phyloP scores from a whole-genome alignment of 2,797 vertebrate genomes.

The Mallotus villosus region DNA sequence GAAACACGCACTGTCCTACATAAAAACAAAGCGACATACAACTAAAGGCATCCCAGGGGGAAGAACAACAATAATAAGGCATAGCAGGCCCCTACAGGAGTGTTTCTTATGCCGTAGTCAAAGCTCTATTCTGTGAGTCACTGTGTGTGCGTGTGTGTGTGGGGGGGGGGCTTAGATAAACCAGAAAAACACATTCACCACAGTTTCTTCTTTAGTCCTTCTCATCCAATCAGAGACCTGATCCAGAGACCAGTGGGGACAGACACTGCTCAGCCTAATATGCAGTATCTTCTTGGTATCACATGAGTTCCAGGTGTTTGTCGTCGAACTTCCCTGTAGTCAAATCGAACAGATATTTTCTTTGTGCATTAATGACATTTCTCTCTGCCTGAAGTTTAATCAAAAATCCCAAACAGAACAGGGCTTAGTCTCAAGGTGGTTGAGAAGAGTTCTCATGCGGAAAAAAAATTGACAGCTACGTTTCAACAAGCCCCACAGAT shows the following conservation, averaged over 20 bases:
- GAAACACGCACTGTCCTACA: conserved; percentile 64
- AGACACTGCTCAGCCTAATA: not conserved
- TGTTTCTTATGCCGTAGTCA: conserved; percentile 34
- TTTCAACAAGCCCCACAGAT: not conserved
- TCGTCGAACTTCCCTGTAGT: no score
- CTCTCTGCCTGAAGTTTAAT: no score
- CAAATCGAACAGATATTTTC: no score
- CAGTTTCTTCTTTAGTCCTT: conserved; percentile 1
- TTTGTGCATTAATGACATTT: no score
- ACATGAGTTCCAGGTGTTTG: no score
- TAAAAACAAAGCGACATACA: conserved; percentile 50
- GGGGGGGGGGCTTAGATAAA: conserved; percentile 23
- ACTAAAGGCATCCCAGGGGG: conserved; percentile 54
- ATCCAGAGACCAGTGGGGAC: not conserved
- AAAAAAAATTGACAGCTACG: not conserved
- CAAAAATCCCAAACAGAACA: not conserved
- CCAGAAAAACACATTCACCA: conserved; percentile 10
- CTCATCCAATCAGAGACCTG: conserved; percentile 2
- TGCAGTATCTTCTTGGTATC: no score
- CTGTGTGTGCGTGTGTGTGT: conserved; percentile 22
- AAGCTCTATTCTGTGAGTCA: conserved; percentile 51
- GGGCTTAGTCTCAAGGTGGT: not conserved
- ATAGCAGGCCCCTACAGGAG: conserved; percentile 34
- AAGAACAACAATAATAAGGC: conserved; percentile 50
- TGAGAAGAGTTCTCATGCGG: not conserved